Percentiles rank a stretch among this genome's conserved stretches.
These are phyloP conservation scores for Toxostoma redivivum DNA, from an alignment of 2,113 vertebrate genomes.

Conservation along the genomic window DNA sequence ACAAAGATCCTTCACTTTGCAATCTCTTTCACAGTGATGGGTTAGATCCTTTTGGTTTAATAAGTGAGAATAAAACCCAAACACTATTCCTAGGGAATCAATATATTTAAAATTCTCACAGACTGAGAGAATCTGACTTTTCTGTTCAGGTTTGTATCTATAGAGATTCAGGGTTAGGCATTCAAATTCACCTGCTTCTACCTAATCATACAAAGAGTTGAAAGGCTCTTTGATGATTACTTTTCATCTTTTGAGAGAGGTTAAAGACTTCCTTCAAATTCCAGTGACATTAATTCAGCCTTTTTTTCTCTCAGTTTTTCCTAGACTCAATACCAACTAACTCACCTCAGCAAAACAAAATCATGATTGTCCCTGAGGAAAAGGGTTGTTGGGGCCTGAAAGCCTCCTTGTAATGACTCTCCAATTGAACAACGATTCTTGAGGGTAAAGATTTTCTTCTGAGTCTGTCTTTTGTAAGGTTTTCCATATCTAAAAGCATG, in stretches of 20 bases:
- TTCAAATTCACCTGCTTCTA: neutral
- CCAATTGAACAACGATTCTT: neutral
- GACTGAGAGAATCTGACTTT: neutral
- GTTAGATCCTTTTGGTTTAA: neutral
- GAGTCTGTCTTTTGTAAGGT: neutral
- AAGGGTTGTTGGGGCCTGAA: neutral
- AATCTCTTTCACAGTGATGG: accelerated
- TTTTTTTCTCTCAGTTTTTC: neutral
- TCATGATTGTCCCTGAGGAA: neutral
- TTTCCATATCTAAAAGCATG: neutral
- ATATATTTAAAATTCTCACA: neutral
- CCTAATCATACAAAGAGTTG: neutral
- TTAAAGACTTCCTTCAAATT: neutral
- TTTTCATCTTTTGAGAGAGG: neutral
- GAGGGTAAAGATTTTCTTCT: neutral
- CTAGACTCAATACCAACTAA: neutral
- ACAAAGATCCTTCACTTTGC: neutral
- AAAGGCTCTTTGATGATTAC: neutral
- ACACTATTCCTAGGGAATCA: neutral
- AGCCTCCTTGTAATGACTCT: neutral
- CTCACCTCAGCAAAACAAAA: neutral
- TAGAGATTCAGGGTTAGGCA: neutral
- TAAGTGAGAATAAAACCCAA: neutral
- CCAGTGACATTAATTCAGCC: neutral
- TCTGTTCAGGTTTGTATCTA: neutral